Evolutionary conservation across 2,113 vertebrate species (phyloP).

Genomic region (Nesospiza acunhae): DNA sequence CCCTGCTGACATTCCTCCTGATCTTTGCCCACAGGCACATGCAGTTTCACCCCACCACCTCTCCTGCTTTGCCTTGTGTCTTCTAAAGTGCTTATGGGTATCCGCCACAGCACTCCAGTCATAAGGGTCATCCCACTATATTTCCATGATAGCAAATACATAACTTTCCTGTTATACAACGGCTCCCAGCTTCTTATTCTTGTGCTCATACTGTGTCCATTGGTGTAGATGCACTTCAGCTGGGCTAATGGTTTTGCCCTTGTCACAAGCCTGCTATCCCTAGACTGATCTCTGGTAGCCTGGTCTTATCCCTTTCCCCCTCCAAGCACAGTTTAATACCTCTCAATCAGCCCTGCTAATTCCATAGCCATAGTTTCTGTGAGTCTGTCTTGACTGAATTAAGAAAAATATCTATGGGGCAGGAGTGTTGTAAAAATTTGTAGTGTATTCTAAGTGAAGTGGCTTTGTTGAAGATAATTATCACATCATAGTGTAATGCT

Average conservation of each 20-base stretch:
- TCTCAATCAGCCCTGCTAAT: background rate
- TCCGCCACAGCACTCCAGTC: background rate
- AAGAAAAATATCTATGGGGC: background rate
- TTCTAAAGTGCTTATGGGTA: background rate
- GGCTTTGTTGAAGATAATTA: background rate
- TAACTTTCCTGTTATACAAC: background rate
- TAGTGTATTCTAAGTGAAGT: background rate
- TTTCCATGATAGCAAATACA: background rate
- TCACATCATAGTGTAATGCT: background rate
- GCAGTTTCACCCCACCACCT: background rate
- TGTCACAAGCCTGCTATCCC: background rate
- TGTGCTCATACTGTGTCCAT: background rate
- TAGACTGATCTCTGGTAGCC: background rate
- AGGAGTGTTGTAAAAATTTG: background rate
- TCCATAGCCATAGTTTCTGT: background rate
- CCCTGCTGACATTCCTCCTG: background rate
- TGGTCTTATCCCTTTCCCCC: background rate
- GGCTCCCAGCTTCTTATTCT: background rate
- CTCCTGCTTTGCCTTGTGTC: background rate
- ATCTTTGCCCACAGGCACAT: background rate
- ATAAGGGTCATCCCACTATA: background rate
- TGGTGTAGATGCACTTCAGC: background rate
- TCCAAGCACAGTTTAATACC: background rate
- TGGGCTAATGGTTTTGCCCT: background rate
- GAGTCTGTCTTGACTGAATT: background rate